Evolutionary conservation across 1,140 invertebrate genomes (phyloP).

Genomic region (Propsilocerus akamusi): DNA sequence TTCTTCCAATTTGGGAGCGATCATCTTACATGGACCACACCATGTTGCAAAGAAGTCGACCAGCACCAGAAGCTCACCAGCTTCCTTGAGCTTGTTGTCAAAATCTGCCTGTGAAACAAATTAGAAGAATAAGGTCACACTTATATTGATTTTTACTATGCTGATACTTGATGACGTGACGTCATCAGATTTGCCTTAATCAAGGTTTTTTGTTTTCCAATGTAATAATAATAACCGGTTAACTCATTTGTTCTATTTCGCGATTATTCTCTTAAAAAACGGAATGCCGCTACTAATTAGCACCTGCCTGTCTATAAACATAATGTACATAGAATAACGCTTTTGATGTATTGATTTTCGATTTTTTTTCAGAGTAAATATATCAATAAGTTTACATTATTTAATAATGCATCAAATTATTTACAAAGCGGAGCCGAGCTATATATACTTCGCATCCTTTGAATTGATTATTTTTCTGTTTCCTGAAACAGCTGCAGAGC

Average conservation of each 20-base stretch:
- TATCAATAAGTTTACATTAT: too few species aligned
- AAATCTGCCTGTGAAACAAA: slow-evolving; percentile 45
- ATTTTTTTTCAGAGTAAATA: too few species aligned
- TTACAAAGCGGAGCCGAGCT: too few species aligned
- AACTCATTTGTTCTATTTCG: not conserved
- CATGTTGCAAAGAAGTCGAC: slow-evolving; percentile 64
- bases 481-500: not conserved
- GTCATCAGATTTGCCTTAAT: not conserved
- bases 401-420: too few species aligned
- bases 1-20: slow-evolving; percentile 62
- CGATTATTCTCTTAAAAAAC: not conserved
- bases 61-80: slow-evolving; percentile 68
- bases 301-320: too few species aligned
- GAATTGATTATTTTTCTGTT: not conserved
- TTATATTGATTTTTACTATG: not conserved
- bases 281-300: not conserved
- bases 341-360: too few species aligned
- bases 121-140: slow-evolving; percentile 8
- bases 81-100: slow-evolving; percentile 44
- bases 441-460: not conserved
- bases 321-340: too few species aligned
- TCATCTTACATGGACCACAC: slow-evolving; percentile 89
- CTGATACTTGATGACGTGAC: not conserved
- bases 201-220: too few species aligned
- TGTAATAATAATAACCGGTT: not conserved